Conservation (phyloP, 2,113 vertebrate genomes). For the Spea bombifrons region DNA sequence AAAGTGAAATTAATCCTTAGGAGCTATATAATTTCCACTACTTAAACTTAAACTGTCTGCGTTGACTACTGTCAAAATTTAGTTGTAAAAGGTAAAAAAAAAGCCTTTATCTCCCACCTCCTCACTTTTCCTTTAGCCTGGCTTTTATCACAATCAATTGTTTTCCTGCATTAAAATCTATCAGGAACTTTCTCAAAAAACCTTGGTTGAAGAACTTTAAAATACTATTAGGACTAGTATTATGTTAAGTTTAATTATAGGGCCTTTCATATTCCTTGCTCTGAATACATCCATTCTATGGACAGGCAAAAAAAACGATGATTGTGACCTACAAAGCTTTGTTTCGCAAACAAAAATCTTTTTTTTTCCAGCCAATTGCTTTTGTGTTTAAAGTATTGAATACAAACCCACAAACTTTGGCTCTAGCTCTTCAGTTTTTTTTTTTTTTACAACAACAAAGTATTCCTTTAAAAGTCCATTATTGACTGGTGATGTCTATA, state of each 20-base stretch:
- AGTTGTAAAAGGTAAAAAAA: constrained; percentile 33
- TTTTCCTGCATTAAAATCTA: constrained; percentile 52
- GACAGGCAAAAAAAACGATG: constrained; percentile 24
- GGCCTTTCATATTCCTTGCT: constrained; percentile 44
- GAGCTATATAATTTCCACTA: too few relatives aligned
- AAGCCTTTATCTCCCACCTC: constrained; percentile 41
- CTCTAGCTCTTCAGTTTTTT: constrained; percentile 36
- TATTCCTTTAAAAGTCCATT: constrained; percentile 41
- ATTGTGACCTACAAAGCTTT: constrained; percentile 49
- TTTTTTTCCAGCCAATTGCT: constrained; percentile 41
- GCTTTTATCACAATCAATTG: constrained; percentile 52
- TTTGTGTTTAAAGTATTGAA: constrained; percentile 54
- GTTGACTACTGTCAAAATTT: constrained; percentile 26
- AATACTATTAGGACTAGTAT: constrained; percentile 49
- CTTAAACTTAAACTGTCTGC: constrained; percentile 30
- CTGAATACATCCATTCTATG: constrained; percentile 50
- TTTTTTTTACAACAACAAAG: constrained; percentile 24
- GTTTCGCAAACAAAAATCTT: constrained; percentile 34
- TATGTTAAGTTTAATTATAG: constrained; percentile 49
- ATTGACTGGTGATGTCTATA: constrained; percentile 41
- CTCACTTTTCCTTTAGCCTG: constrained; percentile 26
- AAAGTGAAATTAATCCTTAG: too few relatives aligned
- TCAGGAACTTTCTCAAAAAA: constrained; percentile 50
- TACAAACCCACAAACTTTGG: constrained; percentile 1
- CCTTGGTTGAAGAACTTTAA: constrained; percentile 47